Evolutionary conservation across 2,888 invertebrate genomes (phyloP), one percentile per base, ranked within the genome.

Genomic region (Notocelia uddmanniana): DNA sequence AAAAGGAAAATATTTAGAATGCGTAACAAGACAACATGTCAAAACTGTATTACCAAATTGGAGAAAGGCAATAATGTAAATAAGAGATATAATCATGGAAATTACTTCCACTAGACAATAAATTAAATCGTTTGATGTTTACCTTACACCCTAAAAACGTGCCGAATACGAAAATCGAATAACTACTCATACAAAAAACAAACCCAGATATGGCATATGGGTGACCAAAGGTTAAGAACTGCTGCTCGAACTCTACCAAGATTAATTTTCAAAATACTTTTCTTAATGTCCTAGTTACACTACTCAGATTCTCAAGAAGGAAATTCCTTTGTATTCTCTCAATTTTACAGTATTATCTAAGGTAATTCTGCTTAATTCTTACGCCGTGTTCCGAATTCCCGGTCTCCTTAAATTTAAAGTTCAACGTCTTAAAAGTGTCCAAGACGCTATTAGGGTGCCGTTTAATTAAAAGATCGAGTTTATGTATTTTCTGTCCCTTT

Each of bases 391-490:
- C n/a, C 5, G 34, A 37, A 64, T 64, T 54, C 52, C 64, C 64
- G n/a, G 52, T 37, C 52, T 21, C n/a, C 37, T 52, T 37, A n/a
- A 64, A 54, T 54, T n/a, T 54, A 10, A 64, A 64, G 52, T 37
- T 52, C 34, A 50, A 34, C 34, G 52, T 23, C 37, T 50, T 13
- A 0, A 13, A 64, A 54, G 52, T 37, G 37, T 11, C 37, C 6
- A 21, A 63, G 34, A 37, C 52, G 50, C 50, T 52, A 2, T 52
- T 63, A 31, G 64, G 21, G 64, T 23, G 52, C 15, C 37, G 18
- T 64, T 64, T 64, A 64, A 54, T 37, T 64, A 64, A 54, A 64
- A 64, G 10, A 37, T 54, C 19, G 21, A 64, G 64, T 54, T 34
- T 37, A 26, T 18, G 45, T 0, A 64, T 52, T 54, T 34, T 37